Conservation (phyloP, 2,888 invertebrate species). For the Ornithoptera priamus region DNA sequence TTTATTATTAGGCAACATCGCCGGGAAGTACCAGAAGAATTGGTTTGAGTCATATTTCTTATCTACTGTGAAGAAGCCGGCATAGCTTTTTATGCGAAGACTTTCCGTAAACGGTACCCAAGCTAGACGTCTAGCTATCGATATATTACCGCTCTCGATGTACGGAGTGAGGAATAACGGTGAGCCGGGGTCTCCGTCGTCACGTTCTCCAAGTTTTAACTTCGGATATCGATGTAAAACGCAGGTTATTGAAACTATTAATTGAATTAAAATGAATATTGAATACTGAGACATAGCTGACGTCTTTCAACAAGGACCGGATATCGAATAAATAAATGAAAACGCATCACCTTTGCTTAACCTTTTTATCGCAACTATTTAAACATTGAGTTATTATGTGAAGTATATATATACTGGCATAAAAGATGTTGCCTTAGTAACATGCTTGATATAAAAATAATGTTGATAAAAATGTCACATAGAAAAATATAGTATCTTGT, state of each 20-base stretch:
- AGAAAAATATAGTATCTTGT: too few species aligned
- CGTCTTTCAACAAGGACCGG: slow-evolving; percentile 24
- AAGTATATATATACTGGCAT: too few species aligned
- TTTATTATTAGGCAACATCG: slow-evolving; percentile 75
- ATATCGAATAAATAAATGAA: slow-evolving; percentile 10
- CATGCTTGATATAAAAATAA: too few species aligned
- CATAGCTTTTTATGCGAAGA: slow-evolving; percentile 83
- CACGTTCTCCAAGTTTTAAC: slow-evolving; percentile 51
- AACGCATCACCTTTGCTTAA: slow-evolving; percentile 21
- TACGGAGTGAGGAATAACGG: slow-evolving; percentile 89
- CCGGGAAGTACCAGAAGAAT: slow-evolving; percentile 96
- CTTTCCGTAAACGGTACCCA: slow-evolving; percentile 81
- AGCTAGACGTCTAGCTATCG: slow-evolving; percentile 80
- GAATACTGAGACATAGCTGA: slow-evolving; percentile 48
- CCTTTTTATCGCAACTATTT: slow-evolving; percentile 25
- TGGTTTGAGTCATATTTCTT: slow-evolving; percentile 87
- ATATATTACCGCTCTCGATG: slow-evolving; percentile 85
- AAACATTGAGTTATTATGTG: slow-evolving; percentile 2
- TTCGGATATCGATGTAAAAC: slow-evolving; percentile 62
- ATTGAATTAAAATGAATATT: slow-evolving; percentile 44
- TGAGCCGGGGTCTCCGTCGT: slow-evolving; percentile 66
- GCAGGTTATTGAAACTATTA: slow-evolving; percentile 44
- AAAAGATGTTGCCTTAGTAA: too few species aligned
- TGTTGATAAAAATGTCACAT: too few species aligned
- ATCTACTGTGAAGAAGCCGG: slow-evolving; percentile 93